A percentile compares a stretch with the other conserved stretches of the same genome.
Evolutionary conservation across 1,140 invertebrate genomes (phyloP).

Genomic region (Tetraneura akinire): DNA sequence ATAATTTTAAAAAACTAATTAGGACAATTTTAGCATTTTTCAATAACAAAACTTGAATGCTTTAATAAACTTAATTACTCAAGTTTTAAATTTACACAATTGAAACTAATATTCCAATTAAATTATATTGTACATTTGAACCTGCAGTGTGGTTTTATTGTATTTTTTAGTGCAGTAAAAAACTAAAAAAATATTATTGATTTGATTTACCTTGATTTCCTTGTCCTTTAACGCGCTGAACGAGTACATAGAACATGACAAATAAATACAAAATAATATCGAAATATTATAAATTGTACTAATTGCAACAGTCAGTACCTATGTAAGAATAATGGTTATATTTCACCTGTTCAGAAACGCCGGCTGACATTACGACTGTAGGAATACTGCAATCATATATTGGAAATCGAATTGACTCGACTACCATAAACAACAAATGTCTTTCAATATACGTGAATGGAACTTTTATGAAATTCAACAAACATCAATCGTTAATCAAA

Average conservation of each 20-base stretch:
- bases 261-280: slow-evolving; percentile 54
- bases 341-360: slow-evolving; percentile 60
- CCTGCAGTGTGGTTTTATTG: no score
- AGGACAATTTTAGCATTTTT: neutral
- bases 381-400: neutral
- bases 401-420: neutral
- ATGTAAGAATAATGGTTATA: slow-evolving; percentile 52
- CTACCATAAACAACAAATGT: neutral
- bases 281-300: slow-evolving; percentile 51
- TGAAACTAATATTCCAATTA: no score
- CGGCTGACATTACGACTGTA: slow-evolving; percentile 60
- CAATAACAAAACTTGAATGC: neutral
- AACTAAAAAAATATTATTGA: no score
- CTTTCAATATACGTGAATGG: neutral
- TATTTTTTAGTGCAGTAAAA: no score
- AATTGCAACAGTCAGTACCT: slow-evolving; percentile 46
- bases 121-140: no score
- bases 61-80: neutral
- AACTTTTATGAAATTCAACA: neutral
- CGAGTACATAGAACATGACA: slow-evolving; percentile 53
- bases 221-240: slow-evolving; percentile 88
- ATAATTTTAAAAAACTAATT: slow-evolving; percentile 37
- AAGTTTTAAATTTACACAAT: no score
- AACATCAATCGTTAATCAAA: neutral
- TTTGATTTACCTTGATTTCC: slow-evolving; percentile 76